phyloP scores from a whole-genome alignment of 2,888 invertebrate genomes.

The Prosopocoilus inquinatus region DNA sequence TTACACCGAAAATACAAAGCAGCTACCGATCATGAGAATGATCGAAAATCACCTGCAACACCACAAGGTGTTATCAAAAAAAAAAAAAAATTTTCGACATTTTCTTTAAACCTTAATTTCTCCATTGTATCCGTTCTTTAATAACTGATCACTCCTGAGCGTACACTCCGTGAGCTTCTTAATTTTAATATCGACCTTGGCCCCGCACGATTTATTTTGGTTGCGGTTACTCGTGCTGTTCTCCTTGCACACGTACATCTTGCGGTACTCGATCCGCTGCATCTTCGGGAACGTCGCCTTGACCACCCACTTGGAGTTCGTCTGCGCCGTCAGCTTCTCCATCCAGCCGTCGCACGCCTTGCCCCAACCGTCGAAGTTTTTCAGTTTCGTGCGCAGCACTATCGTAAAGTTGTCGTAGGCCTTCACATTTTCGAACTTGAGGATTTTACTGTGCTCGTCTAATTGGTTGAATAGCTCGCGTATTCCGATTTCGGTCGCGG shows the following conservation, averaged over 20 bases:
- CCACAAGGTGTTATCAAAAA: neutral
- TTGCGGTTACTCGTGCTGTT: conserved; percentile 16
- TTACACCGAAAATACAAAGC: neutral
- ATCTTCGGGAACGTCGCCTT: conserved; percentile 20
- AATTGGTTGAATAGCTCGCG: conserved; percentile 17
- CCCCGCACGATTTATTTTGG: conserved; percentile 13
- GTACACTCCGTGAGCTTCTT: conserved; percentile 17
- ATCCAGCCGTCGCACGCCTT: conserved; percentile 21
- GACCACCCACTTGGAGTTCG: conserved; percentile 21
- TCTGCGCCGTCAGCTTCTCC: conserved; percentile 20
- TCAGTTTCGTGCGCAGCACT: conserved; percentile 16
- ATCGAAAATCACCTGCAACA: conserved; percentile 20
- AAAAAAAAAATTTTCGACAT: neutral
- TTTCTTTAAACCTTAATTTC: conserved; percentile 17
- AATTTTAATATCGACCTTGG: conserved; percentile 22
- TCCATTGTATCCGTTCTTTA: conserved; percentile 20
- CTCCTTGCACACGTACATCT: conserved; percentile 21
- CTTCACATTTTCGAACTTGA: conserved; percentile 14
- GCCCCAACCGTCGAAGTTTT: conserved; percentile 16
- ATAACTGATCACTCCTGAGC: conserved; percentile 13
- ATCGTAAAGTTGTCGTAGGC: conserved; percentile 21
- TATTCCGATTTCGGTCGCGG: conserved; percentile 17
- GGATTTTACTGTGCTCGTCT: conserved; percentile 19
- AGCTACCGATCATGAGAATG: conserved; percentile 20
- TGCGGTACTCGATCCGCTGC: conserved; percentile 21